Conservation (phyloP, 1,140 invertebrate genomes). For the Hycleus phaleratus region DNA sequence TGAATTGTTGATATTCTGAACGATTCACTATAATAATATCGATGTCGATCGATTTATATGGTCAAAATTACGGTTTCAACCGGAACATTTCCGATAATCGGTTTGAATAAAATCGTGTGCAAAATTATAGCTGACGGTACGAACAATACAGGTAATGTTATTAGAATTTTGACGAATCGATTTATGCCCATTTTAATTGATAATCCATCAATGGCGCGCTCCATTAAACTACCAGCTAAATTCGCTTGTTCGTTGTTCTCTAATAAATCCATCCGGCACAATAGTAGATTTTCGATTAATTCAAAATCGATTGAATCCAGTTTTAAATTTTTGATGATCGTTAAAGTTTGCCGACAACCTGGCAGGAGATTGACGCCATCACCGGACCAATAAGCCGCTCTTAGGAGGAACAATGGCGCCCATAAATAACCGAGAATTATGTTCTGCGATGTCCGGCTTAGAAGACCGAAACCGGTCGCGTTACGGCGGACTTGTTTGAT, state of each 20-base stretch:
- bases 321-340: conserved; percentile 39
- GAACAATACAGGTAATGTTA: conserved; percentile 29
- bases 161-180: conserved; percentile 31
- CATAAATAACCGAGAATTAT: conserved; percentile 45
- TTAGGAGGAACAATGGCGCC: conserved; percentile 48
- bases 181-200: conserved; percentile 24
- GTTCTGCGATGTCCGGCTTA: conserved; percentile 45
- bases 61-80: conserved; percentile 37
- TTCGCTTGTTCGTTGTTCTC: conserved; percentile 18
- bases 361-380: conserved; percentile 31
- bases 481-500: conserved; percentile 46
- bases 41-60: conserved; percentile 24
- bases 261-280: conserved; percentile 48
- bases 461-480: conserved; percentile 38
- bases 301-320: conserved; percentile 51
- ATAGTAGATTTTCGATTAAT: conserved; percentile 54
- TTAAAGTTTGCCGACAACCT: conserved; percentile 22
- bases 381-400: conserved; percentile 53
- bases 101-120: conserved; percentile 31
- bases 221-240: conserved; percentile 23
- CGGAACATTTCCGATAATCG: conserved; percentile 36
- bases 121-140: conserved; percentile 22
- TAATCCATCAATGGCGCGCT: conserved; percentile 25
- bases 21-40: too few species aligned
- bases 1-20: too few species aligned